Evolutionary conservation across 2,888 invertebrate species (phyloP), one percentile per base, ranked within the genome.

Genomic region (Eledona agricola): DNA sequence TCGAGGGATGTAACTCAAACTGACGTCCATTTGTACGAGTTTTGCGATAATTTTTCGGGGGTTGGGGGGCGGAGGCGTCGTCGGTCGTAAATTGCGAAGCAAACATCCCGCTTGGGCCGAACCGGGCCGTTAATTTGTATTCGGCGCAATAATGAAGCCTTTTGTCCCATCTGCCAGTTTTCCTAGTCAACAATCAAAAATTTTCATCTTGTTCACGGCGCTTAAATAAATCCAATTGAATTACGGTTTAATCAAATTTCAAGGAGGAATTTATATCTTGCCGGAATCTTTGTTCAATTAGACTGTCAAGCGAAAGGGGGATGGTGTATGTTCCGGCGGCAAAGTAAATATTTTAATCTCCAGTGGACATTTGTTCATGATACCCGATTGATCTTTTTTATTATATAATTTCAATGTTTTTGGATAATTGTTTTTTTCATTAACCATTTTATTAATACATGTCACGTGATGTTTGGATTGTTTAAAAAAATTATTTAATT

Each of bases 201-300:
- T 47, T 47, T 22, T 20, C 47, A 28, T 47, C 29, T 37, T 47
- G 35, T 47, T 37, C 37, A 28, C 47, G 34, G 25, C 34, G 34
- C 35, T 43, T 51, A 43, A 51, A 50, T 32, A 50, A 50, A 51
- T 45, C 51, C 37, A 51, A 51, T 43, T 51, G 42, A 51, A 51
- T 51, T 51, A 45, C 35, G 17, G 28, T 51, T 51, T 51, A 51
- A 51, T 51, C 51, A 51, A 51, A 51, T 51, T 43, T 40, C 26
- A 43, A 50, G 42, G 34, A 50, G 50, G 42, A 50, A 47, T 47
- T 47, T 47, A 47, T 47, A 37, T 37, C 47, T 37, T 16, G 22
- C 29, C 37, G 47, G 29, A 20, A 37, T 46, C 46, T 46, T 46
- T 46, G 37, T 47, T 37, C 47, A 37, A 47, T 47, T 46, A 46